Evolutionary conservation across 2,888 invertebrate genomes (phyloP).

Genomic region (Dynastes maya): DNA sequence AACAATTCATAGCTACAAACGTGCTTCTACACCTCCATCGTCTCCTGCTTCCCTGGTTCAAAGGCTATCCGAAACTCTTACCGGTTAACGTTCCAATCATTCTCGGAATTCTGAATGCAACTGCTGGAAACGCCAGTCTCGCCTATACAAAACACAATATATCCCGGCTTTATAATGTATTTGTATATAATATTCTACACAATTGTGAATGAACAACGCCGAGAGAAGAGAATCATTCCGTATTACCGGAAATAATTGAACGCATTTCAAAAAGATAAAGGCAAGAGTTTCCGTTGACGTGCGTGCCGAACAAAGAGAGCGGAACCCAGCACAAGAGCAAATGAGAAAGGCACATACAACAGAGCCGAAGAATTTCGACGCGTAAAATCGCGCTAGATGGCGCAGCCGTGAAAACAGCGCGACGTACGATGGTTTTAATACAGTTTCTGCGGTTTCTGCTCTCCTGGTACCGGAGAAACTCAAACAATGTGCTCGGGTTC

Average conservation of each 20-base stretch:
- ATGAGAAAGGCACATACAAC: neutral
- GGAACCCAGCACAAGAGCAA: neutral
- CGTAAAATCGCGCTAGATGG: neutral
- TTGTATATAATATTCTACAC: neutral
- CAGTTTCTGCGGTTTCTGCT: neutral
- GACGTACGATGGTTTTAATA: neutral
- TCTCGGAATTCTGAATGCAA: conserved; percentile 53
- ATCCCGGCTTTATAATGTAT: neutral
- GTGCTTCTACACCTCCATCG: neutral
- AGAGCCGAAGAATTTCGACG: neutral
- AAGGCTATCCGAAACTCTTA: conserved; percentile 58
- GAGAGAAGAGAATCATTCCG: conserved; percentile 24
- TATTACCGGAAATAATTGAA: conserved; percentile 46
- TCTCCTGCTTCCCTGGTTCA: conserved; percentile 54
- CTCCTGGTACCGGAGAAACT: conserved; percentile 29
- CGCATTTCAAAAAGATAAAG: conserved; percentile 28
- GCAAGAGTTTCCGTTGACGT: conserved; percentile 32
- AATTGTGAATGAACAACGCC: conserved; percentile 18
- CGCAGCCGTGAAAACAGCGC: conserved; percentile 3
- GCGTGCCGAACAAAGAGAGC: neutral
- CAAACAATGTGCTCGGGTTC: conserved; percentile 44
- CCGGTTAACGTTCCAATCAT: conserved; percentile 58
- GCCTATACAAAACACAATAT: too few species aligned
- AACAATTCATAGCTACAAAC: neutral
- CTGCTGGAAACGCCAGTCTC: conserved; percentile 20